Evolutionary conservation across 2,113 vertebrate species (phyloP).

Genomic region (Marmota monax): DNA sequence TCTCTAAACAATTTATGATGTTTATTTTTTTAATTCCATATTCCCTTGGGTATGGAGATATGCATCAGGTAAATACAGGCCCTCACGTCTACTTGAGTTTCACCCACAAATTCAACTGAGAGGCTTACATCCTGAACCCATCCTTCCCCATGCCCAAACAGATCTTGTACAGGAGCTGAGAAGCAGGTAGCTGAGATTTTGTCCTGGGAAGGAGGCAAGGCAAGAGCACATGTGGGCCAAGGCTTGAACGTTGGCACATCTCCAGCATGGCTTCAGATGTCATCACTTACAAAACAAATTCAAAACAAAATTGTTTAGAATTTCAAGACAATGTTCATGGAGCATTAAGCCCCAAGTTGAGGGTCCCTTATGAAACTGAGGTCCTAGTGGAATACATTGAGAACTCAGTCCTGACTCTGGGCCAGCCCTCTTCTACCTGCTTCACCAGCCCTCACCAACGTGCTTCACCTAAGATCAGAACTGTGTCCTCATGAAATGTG

Average conservation of each 20-base stretch:
- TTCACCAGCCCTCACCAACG: not conserved
- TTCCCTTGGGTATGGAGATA: not conserved
- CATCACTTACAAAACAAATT: not conserved
- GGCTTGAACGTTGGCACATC: not conserved
- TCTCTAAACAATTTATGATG: not conserved
- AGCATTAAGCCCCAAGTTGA: not conserved
- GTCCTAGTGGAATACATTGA: not conserved
- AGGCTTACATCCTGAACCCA: not conserved
- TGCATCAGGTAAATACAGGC: not conserved
- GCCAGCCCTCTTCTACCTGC: rapidly evolving
- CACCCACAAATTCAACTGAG: not conserved
- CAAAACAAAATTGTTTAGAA: not conserved
- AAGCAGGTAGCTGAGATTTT: not conserved
- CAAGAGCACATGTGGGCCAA: not conserved
- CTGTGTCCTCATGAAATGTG: not conserved
- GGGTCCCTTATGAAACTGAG: not conserved
- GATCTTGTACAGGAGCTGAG: not conserved
- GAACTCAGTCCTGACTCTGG: rapidly evolving
- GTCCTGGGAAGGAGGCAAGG: no score
- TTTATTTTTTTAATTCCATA: not conserved
- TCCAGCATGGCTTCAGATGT: not conserved
- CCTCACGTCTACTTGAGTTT: not conserved
- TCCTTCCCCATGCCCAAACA: not conserved
- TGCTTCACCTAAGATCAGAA: not conserved
- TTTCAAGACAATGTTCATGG: not conserved